Evolutionary conservation across 2,888 invertebrate species (phyloP).

Genomic region (Cheilosia grossa): DNA sequence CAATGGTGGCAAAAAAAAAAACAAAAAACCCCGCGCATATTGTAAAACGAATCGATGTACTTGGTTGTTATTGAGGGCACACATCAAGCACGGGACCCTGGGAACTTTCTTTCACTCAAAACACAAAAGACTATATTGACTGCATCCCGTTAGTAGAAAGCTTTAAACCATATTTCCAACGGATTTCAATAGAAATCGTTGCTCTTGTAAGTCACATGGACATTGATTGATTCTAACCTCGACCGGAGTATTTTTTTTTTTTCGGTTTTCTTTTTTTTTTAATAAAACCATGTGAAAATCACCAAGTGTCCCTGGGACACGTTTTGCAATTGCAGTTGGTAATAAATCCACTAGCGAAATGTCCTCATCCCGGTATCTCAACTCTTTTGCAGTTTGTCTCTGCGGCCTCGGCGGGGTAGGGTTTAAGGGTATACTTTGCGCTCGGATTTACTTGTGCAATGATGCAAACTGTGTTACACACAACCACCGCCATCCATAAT

Average conservation of each 20-base stretch:
- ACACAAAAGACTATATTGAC: slow-evolving; percentile 51
- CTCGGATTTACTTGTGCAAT: slow-evolving; percentile 58
- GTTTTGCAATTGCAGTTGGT: slow-evolving; percentile 41
- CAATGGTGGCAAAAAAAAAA: slow-evolving; percentile 36
- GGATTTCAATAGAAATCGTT: slow-evolving; percentile 28
- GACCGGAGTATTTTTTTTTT: not conserved
- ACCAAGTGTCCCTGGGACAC: slow-evolving; percentile 32
- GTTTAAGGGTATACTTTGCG: slow-evolving; percentile 11
- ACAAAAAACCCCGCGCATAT: not conserved
- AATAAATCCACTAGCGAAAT: slow-evolving; percentile 58
- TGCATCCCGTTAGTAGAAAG: slow-evolving; percentile 1
- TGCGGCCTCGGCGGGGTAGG: not conserved
- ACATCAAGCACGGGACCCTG: slow-evolving; percentile 51
- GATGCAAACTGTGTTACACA: slow-evolving; percentile 27
- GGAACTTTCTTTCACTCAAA: slow-evolving; percentile 41
- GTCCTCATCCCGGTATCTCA: slow-evolving; percentile 38
- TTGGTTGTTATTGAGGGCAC: slow-evolving; percentile 63
- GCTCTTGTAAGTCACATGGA: slow-evolving; percentile 47
- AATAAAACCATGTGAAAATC: slow-evolving; percentile 7
- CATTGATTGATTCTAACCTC: slow-evolving; percentile 70
- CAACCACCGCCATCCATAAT: slow-evolving; percentile 20
- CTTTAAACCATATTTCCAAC: slow-evolving; percentile 6
- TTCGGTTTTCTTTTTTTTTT: not conserved
- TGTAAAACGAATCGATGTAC: slow-evolving; percentile 55
- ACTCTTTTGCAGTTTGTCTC: slow-evolving; percentile 18